These are phyloP conservation scores for Megatriorchis doriae DNA, from an alignment of 2,113 vertebrate species.

Conservation along the genomic window DNA sequence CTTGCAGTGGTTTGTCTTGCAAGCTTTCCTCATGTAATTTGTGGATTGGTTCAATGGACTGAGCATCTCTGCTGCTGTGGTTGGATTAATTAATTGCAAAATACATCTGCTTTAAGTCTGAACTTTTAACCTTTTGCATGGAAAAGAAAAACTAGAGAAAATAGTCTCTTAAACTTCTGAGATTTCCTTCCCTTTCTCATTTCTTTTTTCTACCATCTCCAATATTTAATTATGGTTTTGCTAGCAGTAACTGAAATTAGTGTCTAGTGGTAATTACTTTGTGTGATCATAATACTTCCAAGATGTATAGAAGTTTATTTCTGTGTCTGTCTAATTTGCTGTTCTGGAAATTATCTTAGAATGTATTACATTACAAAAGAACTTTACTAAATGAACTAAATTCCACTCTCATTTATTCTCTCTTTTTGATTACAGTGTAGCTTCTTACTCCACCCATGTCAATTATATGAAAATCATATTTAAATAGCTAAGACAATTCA, in stretches of 20 bases:
- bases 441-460: not conserved
- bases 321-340: not conserved
- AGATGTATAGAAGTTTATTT: not conserved
- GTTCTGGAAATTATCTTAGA: not conserved
- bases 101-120: not conserved
- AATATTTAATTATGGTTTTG: not conserved
- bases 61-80: not conserved
- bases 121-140: not conserved
- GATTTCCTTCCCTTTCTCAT: not conserved
- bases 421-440: not conserved
- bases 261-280: not conserved
- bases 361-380: not conserved
- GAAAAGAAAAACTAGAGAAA: not conserved
- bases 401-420: not conserved
- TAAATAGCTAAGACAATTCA: not conserved
- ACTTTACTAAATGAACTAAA: not conserved
- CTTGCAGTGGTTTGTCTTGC: not conserved
- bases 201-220: not conserved
- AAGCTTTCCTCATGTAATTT: not conserved
- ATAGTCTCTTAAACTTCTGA: not conserved
- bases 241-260: slow-evolving; percentile 2
- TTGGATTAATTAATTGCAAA: not conserved
- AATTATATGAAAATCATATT: not conserved
- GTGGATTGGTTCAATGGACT: not conserved
- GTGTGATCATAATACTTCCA: not conserved